These are phyloP conservation scores for Willowsia nigromaculata DNA, from an alignment of 2,888 invertebrate genomes.

Conservation along the genomic window DNA sequence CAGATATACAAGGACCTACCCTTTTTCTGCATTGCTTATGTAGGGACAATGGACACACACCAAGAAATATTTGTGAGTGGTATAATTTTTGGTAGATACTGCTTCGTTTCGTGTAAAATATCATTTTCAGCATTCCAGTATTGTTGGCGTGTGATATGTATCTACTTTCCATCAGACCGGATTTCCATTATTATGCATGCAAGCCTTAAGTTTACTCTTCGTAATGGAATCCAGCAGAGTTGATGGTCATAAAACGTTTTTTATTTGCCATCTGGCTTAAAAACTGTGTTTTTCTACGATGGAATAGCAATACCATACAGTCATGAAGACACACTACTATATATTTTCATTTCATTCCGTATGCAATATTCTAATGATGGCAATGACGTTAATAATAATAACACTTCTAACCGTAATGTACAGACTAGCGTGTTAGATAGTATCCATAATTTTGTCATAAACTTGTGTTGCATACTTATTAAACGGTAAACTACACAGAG, in stretches of 20 bases:
- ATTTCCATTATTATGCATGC: constrained; percentile 65
- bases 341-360: background rate
- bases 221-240: constrained; percentile 61
- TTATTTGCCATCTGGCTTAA: constrained; percentile 62
- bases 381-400: constrained; percentile 3
- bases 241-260: constrained; percentile 63
- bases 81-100: background rate
- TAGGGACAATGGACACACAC: background rate
- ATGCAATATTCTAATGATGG: background rate
- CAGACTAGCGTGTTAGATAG: background rate
- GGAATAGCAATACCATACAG: background rate
- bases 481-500: constrained; percentile 2
- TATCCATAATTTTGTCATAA: constrained; percentile 52
- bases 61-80: background rate
- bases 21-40: no score
- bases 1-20: no score
- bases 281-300: constrained; percentile 4
- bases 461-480: constrained; percentile 24
- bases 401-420: background rate
- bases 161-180: background rate
- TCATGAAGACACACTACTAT: background rate
- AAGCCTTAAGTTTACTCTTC: constrained; percentile 48
- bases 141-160: background rate
- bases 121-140: background rate
- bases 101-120: background rate